Percentiles rank a stretch among this genome's conserved stretches.
phyloP scores from a whole-genome alignment of 2,888 invertebrate species.

The Chymomyza procnemis region DNA sequence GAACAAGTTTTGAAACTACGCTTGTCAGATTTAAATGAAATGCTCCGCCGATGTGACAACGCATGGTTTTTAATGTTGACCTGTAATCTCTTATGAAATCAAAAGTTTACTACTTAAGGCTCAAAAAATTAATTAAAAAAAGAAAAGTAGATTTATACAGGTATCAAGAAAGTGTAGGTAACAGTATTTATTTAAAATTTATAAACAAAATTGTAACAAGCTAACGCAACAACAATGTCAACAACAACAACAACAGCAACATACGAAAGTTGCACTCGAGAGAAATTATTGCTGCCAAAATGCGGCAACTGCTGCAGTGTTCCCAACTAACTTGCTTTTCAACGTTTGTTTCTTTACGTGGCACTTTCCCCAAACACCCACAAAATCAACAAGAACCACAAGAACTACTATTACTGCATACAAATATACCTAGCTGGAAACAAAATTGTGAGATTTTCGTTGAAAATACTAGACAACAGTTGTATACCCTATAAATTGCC shows the following conservation, averaged over 20 bases:
- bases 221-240: slow-evolving; percentile 13
- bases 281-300: slow-evolving; percentile 67
- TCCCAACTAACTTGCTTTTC: neutral
- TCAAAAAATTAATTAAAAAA: too few species aligned
- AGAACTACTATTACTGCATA: slow-evolving; percentile 7
- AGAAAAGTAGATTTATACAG: neutral
- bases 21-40: too few species aligned
- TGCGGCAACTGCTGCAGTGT: slow-evolving; percentile 36
- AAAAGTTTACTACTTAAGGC: too few species aligned
- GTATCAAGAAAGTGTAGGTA: neutral
- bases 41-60: too few species aligned
- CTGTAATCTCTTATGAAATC: too few species aligned
- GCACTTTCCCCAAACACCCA: slow-evolving; percentile 59
- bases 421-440: neutral
- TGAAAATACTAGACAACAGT: too few species aligned
- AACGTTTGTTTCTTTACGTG: neutral
- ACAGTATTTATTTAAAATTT: slow-evolving; percentile 1
- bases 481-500: too few species aligned
- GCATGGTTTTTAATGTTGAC: too few species aligned
- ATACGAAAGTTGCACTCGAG: slow-evolving; percentile 67
- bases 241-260: slow-evolving; percentile 23
- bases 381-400: slow-evolving; percentile 40
- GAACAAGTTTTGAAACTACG: too few species aligned
- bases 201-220: slow-evolving; percentile 51
- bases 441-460: too few species aligned